Evolutionary conservation across 2,113 vertebrate genomes (phyloP).

Genomic region (Quiscalus mexicanus): DNA sequence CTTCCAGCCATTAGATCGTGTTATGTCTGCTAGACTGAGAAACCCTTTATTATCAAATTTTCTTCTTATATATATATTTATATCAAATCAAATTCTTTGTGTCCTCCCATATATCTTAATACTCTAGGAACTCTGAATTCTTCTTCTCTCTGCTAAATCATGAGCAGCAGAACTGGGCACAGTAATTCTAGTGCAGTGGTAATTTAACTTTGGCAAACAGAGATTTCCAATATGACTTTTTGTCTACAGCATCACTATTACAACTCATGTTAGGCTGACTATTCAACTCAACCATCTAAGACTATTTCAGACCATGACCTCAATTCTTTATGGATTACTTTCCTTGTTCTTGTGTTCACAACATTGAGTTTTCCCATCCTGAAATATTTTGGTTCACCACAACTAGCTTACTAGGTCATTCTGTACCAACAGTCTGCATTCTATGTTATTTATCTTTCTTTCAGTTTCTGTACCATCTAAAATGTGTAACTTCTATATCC

Average conservation of each 20-base stretch:
- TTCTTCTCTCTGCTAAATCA: not conserved
- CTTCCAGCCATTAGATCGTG: not conserved
- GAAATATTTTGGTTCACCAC: conserved; percentile 51
- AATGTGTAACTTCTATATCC: not conserved
- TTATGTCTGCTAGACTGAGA: conserved; percentile 48
- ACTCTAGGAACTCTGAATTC: not conserved
- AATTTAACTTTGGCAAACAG: not conserved
- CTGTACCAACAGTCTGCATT: not conserved
- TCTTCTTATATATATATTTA: not conserved
- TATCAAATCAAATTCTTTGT: not conserved
- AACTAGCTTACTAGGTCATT: conserved; percentile 27
- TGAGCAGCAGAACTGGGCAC: not conserved
- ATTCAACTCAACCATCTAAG: conserved; percentile 20
- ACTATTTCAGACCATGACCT: conserved; percentile 53
- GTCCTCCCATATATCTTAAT: not conserved
- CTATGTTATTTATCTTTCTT: conserved; percentile 9
- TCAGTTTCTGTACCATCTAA: not conserved
- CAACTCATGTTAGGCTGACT: conserved; percentile 33
- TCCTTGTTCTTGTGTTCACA: conserved; percentile 57
- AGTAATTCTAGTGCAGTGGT: not conserved
- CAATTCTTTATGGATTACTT: conserved; percentile 61
- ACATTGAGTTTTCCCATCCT: conserved; percentile 30
- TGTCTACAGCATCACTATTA: not conserved
- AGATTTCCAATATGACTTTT: conserved; percentile 25
- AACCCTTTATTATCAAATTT: conserved; percentile 61